Base-by-base conservation (phyloP, 2,113 vertebrate species). In the Sorex fumeus region DNA sequence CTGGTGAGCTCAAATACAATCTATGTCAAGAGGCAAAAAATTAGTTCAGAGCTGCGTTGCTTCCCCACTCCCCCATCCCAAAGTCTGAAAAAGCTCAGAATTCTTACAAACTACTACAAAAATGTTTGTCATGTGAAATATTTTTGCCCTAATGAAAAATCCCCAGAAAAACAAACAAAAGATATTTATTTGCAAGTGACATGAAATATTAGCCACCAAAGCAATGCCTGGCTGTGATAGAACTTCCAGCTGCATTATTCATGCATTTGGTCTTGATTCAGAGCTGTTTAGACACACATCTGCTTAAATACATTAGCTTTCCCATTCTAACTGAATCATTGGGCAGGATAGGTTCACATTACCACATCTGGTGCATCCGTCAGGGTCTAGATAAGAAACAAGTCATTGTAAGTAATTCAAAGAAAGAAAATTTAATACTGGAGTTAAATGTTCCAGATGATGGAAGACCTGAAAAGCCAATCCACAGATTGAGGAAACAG, bases 291-390 rank as follows among this genome's bases (percentile, higher is more conserved):
- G 66, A 50, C 36, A 92, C 28, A 78, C 16, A 8, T 70, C 66
- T 91, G 34, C 40, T 94, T 78, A 93, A 81, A 74, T 81, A 83
- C 25, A 72, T 87, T 34, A 83, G 90, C 66, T 67, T 95, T 64
- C 50, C 34, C 70, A 81, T 78, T 95, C 43, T 91, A 72, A 74
- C 32, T 57, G 32, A 90, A 40, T 81, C 69, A 85, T 15, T 30
- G 45, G 30, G 28, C 43, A 75, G 67, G 69, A 82, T 45, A 93
- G 72, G 53, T 78, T 89, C 11, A 32, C 30, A 90, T n/a, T 15
- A 74, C n/a, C 28, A 79, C 36, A 25, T 18, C 9, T 0, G 43
- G 19, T 21, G 0, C 36, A 75, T 43, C 64, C 76, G 27, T 88
- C 60, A 30, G 28, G 21, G 23, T 75, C 9, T 27, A 91, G 36